Base-by-base conservation (phyloP, 2,888 invertebrate genomes). In the Leptinotarsa juncta region DNA sequence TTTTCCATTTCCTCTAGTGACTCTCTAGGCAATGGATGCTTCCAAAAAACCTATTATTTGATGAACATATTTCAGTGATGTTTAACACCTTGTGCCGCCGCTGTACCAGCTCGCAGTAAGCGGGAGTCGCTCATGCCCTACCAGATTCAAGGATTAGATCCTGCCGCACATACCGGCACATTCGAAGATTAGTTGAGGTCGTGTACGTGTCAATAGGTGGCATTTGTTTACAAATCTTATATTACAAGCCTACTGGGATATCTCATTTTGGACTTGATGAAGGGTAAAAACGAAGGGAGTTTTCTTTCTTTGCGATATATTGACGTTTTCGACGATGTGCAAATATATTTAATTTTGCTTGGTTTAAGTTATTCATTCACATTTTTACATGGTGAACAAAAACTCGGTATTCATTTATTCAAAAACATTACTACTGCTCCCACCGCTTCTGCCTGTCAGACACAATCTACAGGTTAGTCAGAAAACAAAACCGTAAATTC, bases 121-220 rank as follows among this genome's bases (percentile, higher is more conserved):
- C 70, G 74, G 74, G 71, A 74, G 70, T 74, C 74, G 66, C 70
- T 70, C 74, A 70, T 71, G 62, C 70, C 50, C 18, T 67, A 67
- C 60, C 67, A 74, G 74, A 71, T 76, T 72, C 67, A 70, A 73
- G 76, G 76, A 76, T 76, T 76, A 74, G 69, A 72, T 74, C 67
- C 73, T 71, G 62, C 26, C 70, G 50, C 73, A 71, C 74, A 73
- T 76, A 72, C 73, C 69, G 57, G 71, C 73, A 70, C 62, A 49
- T 42, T 71, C 60, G 67, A 71, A 74, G 73, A 76, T 76, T 76
- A 76, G 71, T 74, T 73, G 70, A 69, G 76, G 70, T 72, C 76
- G 72, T 73, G 70, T 62, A 71, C 71, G 76, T 74, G 76, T 76
- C 76, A 76, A 76, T 76, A 68, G 72, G 65, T 62, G 67, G 71